Conservation (phyloP, 2,113 vertebrate genomes). For the Stegastes partitus region DNA sequence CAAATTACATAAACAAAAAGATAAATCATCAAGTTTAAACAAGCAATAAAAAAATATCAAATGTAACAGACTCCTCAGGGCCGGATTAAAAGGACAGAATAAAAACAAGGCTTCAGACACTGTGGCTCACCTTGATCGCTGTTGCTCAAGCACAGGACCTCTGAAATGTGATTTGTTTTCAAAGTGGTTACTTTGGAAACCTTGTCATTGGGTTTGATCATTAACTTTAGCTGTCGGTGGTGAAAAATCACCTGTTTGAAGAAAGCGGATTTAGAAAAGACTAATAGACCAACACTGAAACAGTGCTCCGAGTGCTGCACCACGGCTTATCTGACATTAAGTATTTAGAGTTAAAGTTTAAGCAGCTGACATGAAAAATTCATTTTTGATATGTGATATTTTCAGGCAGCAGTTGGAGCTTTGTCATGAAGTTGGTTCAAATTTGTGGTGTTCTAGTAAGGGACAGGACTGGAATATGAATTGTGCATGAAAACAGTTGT, state of each 20-base stretch:
- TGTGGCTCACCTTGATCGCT: conserved; percentile 5
- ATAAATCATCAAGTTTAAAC: background rate
- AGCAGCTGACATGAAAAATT: background rate
- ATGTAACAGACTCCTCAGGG: background rate
- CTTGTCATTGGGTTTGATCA: conserved; percentile 72
- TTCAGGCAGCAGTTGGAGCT: background rate
- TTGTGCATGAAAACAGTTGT: background rate
- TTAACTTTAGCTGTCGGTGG: conserved; percentile 73
- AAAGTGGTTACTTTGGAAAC: conserved; percentile 70
- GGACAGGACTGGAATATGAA: background rate
- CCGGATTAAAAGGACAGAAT: background rate
- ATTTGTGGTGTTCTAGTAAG: background rate
- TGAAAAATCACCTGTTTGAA: conserved; percentile 47
- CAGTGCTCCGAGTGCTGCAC: background rate
- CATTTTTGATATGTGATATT: background rate
- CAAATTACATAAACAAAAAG: background rate
- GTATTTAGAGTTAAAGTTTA: background rate
- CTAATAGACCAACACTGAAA: background rate
- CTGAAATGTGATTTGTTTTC: conserved; percentile 64
- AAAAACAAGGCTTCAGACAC: conserved; percentile 15
- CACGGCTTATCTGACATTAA: background rate
- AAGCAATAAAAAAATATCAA: background rate
- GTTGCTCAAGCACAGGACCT: conserved; percentile 48
- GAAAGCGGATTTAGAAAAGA: conserved; percentile 8
- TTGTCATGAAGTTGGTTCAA: background rate